Evolutionary conservation across 2,113 vertebrate genomes (phyloP).

Genomic region (Pristiophorus japonicus): DNA sequence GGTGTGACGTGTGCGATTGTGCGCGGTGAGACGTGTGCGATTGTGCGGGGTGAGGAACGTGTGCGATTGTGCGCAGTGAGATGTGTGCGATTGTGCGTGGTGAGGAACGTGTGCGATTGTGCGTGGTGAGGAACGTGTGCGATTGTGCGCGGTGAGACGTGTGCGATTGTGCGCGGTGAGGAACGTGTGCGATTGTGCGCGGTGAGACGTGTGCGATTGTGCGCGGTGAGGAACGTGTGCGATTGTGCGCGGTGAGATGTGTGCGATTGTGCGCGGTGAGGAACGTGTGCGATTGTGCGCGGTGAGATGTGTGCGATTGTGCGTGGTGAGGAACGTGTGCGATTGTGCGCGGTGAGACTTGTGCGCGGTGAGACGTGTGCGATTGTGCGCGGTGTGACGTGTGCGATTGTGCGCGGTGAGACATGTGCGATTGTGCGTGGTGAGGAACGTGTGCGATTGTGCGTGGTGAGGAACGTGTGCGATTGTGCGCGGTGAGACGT

Average conservation of each 20-base stretch:
- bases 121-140: neutral
- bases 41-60: neutral
- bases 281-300: neutral
- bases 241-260: neutral
- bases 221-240: neutral
- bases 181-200: neutral
- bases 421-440: too few relatives aligned
- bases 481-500: neutral
- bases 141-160: neutral
- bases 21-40: neutral
- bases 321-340: neutral
- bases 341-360: neutral
- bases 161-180: too few relatives aligned
- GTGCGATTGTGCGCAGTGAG: neutral
- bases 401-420: neutral
- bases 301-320: too few relatives aligned
- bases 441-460: neutral
- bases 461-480: neutral
- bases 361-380: neutral
- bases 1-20: neutral
- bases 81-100: too few relatives aligned
- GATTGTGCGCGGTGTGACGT: neutral
- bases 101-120: neutral
- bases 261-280: too few relatives aligned
- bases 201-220: too few relatives aligned